Conservation (phyloP, 1,140 invertebrate species). For the Atta colombica region DNA sequence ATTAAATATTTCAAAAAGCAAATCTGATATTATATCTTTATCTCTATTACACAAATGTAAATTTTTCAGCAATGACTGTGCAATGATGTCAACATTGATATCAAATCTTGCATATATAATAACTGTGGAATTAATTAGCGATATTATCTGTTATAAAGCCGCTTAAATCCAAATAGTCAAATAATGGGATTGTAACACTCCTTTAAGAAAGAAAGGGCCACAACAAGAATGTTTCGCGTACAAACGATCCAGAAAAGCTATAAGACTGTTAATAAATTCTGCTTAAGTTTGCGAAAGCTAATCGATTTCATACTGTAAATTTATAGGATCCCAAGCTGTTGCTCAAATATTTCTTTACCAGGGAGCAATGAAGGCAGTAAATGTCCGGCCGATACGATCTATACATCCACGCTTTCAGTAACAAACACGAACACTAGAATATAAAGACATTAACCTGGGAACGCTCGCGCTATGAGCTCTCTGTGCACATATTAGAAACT, state of each 20-base stretch:
- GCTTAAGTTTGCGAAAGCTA: constrained; percentile 36
- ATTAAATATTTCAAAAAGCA: constrained; percentile 11
- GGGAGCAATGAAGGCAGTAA: constrained; percentile 29
- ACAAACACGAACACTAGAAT: constrained; percentile 44
- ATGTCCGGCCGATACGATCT: constrained; percentile 49
- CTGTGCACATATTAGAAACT: constrained; percentile 55
- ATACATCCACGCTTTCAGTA: constrained; percentile 44
- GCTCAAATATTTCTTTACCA: constrained; percentile 52
- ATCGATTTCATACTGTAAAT: constrained; percentile 51
- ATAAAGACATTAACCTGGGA: constrained; percentile 58
- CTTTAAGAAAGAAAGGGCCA: background rate
- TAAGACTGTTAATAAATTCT: constrained; percentile 40
- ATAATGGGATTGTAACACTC: background rate
- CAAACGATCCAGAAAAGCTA: background rate
- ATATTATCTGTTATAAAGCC: background rate
- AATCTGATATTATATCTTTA: background rate
- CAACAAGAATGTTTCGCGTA: background rate
- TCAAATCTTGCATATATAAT: background rate
- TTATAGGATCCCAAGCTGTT: constrained; percentile 41
- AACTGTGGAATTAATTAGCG: constrained; percentile 10
- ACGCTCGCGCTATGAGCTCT: constrained; percentile 37
- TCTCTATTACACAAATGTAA: background rate
- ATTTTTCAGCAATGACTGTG: background rate
- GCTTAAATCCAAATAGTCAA: constrained; percentile 5
- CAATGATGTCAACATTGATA: background rate